phyloP scores from a whole-genome alignment of 2,797 vertebrate genomes.

The Hyperoplus immaculatus region DNA sequence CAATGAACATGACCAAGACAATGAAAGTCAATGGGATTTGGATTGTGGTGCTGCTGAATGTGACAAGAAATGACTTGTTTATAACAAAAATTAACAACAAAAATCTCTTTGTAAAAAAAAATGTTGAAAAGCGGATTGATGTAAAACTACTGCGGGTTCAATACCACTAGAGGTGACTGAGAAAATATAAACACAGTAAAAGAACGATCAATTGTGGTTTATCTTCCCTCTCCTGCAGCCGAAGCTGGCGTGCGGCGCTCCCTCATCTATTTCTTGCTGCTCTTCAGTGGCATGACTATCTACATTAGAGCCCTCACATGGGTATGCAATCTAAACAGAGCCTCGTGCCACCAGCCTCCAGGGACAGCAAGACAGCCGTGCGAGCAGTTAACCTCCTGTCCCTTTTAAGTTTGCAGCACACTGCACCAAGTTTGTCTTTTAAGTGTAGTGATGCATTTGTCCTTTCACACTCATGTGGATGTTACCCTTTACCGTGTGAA shows the following conservation, averaged over 20 bases:
- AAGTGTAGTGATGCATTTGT: slow-evolving; percentile 24
- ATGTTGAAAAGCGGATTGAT: neutral
- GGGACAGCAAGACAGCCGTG: slow-evolving; percentile 65
- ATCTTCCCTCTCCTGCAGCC: slow-evolving; percentile 45
- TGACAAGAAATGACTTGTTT: neutral
- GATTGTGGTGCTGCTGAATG: neutral
- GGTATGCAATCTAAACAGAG: slow-evolving; percentile 61
- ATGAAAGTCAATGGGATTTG: neutral
- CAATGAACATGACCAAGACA: neutral
- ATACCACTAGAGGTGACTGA: slow-evolving; percentile 22
- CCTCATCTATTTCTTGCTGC: slow-evolving; percentile 48
- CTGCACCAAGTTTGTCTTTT: slow-evolving; percentile 36
- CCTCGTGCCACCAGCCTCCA: slow-evolving; percentile 67
- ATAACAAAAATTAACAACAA: neutral
- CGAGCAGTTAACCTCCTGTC: slow-evolving; percentile 70
- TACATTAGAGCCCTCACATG: slow-evolving; percentile 64
- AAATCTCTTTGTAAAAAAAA: slow-evolving; percentile 4
- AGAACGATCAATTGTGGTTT: slow-evolving; percentile 39
- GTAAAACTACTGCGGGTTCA: neutral
- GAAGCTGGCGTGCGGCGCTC: slow-evolving; percentile 38
- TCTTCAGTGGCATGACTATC: slow-evolving; percentile 63
- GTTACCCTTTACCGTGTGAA: neutral
- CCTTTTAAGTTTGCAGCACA: slow-evolving; percentile 57
- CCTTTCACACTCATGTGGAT: neutral
- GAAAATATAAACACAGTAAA: slow-evolving; percentile 18